These are phyloP conservation scores for Lepetodrilus schrolli DNA, from an alignment of 2,888 invertebrate genomes.

Conservation along the genomic window DNA sequence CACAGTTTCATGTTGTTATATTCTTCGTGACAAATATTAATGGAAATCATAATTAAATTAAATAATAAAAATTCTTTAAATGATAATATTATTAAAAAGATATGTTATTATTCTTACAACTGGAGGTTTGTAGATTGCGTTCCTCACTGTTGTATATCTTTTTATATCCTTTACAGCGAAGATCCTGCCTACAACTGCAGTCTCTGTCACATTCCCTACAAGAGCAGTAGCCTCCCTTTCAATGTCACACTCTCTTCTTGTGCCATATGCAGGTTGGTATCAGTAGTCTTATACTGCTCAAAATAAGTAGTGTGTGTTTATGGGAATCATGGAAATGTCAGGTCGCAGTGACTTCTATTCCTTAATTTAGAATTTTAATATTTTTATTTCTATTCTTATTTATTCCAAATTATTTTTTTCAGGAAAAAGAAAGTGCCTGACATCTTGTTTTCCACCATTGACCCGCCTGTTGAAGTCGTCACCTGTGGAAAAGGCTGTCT, in stretches of 20 bases:
- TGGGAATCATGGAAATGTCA: neutral
- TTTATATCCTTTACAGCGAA: too few species aligned
- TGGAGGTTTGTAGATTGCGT: too few species aligned
- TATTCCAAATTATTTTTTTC: conserved; percentile 50
- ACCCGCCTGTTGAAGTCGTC: conserved; percentile 85
- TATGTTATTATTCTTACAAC: too few species aligned
- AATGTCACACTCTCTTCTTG: conserved; percentile 85
- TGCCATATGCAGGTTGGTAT: conserved; percentile 81
- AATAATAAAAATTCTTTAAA: too few species aligned
- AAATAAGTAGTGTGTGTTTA: neutral
- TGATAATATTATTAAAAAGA: too few species aligned
- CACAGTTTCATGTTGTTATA: too few species aligned
- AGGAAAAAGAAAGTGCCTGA: conserved; percentile 92
- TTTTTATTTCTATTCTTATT: too few species aligned
- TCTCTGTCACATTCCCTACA: conserved; percentile 90
- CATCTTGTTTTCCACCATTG: conserved; percentile 90
- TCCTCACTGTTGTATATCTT: too few species aligned
- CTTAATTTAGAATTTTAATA: too few species aligned
- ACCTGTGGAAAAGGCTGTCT: conserved; percentile 80
- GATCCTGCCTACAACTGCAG: conserved; percentile 76
- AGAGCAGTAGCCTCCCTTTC: conserved; percentile 83
- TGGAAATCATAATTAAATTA: too few species aligned
- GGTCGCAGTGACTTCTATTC: neutral
- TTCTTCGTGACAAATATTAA: too few species aligned
- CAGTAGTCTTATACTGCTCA: neutral